These are phyloP conservation scores for Drosophila obscura DNA, from an alignment of 1,140 invertebrate genomes.

Conservation along the genomic window DNA sequence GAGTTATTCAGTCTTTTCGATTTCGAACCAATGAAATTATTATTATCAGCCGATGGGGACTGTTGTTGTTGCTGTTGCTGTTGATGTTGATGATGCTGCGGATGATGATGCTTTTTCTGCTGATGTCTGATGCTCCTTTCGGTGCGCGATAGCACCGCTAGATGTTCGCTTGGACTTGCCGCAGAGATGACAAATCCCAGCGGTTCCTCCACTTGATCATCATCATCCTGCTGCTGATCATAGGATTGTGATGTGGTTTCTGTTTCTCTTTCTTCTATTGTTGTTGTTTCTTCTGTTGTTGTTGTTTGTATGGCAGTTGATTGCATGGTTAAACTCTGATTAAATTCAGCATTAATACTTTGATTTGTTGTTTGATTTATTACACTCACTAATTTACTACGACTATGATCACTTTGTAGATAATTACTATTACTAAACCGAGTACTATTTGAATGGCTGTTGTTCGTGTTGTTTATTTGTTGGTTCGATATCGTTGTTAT, in stretches of 20 bases:
- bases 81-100: conserved; percentile 31
- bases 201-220: conserved; percentile 36
- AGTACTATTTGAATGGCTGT: conserved; percentile 21
- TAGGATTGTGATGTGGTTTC: conserved; percentile 28
- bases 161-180: conserved; percentile 44
- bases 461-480: conserved; percentile 34
- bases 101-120: conserved; percentile 41
- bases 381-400: conserved; percentile 67
- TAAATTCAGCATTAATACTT: conserved; percentile 82
- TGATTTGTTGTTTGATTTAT: conserved; percentile 57
- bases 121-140: conserved; percentile 77
- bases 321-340: conserved; percentile 51
- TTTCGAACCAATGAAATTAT: conserved; percentile 81
- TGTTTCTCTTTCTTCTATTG: conserved; percentile 31
- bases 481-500: conserved; percentile 41
- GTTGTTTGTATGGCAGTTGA: conserved; percentile 42
- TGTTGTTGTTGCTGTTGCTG: conserved; percentile 41
- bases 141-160: conserved; percentile 77
- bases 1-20: conserved; percentile 83
- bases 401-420: conserved; percentile 78
- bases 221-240: conserved; percentile 13
- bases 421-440: conserved; percentile 65
- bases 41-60: conserved; percentile 40
- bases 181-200: conserved; percentile 65
- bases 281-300: conserved; percentile 36